Base-by-base conservation (phyloP, 2,797 vertebrate genomes). In the Paratrypauchen microcephalus region DNA sequence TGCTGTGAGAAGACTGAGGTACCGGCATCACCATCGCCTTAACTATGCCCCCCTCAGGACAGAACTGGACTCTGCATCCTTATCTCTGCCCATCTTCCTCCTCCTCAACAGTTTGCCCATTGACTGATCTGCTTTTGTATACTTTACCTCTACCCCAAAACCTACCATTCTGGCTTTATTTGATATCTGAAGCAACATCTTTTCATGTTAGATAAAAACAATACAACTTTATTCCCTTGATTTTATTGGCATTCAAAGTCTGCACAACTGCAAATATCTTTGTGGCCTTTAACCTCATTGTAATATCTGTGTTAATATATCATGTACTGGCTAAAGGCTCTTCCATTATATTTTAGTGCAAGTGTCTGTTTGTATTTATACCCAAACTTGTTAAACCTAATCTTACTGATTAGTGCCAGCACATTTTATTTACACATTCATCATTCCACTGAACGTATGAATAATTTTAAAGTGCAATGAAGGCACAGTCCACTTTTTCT, bases 11-110 rank as follows among this genome's bases (percentile, higher is more conserved):
- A 59, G 65, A 71, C 58, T 0, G 54, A 65, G 71, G 59, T 0
- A 13, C 75, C 16, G n/a, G 74, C 84, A 83, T 83, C 89, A 90
- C 89, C 66, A 32, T 67, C 86, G 95, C 95, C 94, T 95, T 94
- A 91, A 87, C 80, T 87, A 86, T 67, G 82, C 79, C 88, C 85
- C 73, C 76, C 80, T 79, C 72, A 92, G 94, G 86, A 90, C 89
- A 74, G 71, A 90, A 92, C 92, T 95, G 96, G 94, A 97, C 95
- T 94, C 93, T 94, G 93, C 93, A 83, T 77, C 82, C 77, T 73
- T 79, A 65, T 80, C 47, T 52, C 54, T n/a, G 69, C 80, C 80
- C 18, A 67, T 80, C 80, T 80, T 78, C 82, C 70, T 72, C 62
- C 41, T 41, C 62, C 28, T 81, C 21, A 41, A 67, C 65, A 63